Base-by-base conservation (phyloP, 2,797 vertebrate species). In the Catharus ustulatus region DNA sequence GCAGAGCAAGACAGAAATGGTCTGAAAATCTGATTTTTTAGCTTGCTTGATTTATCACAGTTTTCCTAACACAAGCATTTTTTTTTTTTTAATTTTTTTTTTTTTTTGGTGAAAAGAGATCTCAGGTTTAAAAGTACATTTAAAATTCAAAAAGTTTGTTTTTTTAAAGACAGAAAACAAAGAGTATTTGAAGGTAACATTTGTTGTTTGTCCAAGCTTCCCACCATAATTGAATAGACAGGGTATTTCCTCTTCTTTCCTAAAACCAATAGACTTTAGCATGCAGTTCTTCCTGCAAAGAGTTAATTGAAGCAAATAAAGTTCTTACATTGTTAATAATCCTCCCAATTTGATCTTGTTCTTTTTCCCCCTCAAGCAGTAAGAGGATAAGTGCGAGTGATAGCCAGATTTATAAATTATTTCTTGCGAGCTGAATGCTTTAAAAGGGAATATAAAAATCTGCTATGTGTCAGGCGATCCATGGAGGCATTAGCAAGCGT, bases 281-380 rank as follows among this genome's bases (percentile, higher is more conserved):
- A 66, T 48, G 18, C 23, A 71, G 52, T 54, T 91, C 81, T 87
- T 89, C 63, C 86, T 55, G 32, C 72, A 96, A 97, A 96, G 96
- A 94, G 97, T 98, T 97, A 97, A 98, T 94, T 87, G 95, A 97
- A 94, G 94, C 93, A 97, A 97, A 97, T 95, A 96, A 97, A 96
- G 88, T 96, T 97, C 95, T 96, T 98, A 98, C 97, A 98, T 98
- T 97, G 97, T 97, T 98, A 98, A 97, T 98, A 98, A 98, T 98
- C 97, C 96, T 97, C 97, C 97, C 97, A 98, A 97, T 98, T 97
- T 97, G 96, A 98, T 98, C 97, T 95, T 97, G 94, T 97, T 94
- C 94, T 93, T 95, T 94, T 90, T 61, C 91, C 74, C 95, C 94
- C 95, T 90, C 79, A 92, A 96, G 86, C 95, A 94, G 90, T 95